phyloP scores from a whole-genome alignment of 2,888 invertebrate genomes.

The Unio delphinus region DNA sequence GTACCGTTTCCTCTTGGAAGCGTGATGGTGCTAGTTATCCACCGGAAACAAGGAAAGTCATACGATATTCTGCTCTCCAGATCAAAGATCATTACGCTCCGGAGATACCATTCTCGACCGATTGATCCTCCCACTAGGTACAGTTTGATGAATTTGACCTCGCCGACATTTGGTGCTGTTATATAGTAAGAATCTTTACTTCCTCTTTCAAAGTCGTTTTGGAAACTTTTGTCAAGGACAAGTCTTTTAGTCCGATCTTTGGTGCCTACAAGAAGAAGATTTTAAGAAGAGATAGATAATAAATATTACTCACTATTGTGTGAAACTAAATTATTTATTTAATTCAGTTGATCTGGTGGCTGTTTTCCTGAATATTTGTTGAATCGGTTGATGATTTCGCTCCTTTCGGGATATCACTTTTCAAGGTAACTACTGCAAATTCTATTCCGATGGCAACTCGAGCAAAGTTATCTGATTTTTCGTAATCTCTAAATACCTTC shows the following conservation, averaged over 20 bases:
- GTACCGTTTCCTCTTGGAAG: constrained; percentile 29
- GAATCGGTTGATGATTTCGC: too few relatives aligned
- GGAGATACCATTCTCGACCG: constrained; percentile 27
- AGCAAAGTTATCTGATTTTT: too few relatives aligned
- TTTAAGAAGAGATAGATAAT: neutral
- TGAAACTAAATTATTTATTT: too few relatives aligned
- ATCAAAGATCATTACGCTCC: constrained; percentile 30
- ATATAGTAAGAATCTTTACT: constrained; percentile 35
- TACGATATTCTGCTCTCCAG: constrained; percentile 21
- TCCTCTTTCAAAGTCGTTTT: constrained; percentile 34
- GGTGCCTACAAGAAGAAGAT: constrained; percentile 14
- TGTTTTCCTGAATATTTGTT: too few relatives aligned
- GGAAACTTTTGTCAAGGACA: constrained; percentile 27
- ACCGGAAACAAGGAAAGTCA: constrained; percentile 28
- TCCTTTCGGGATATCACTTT: too few relatives aligned
- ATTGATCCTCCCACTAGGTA: constrained; percentile 32
- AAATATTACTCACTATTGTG: too few relatives aligned
- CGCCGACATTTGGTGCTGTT: constrained; percentile 27
- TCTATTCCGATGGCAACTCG: too few relatives aligned
- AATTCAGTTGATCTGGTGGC: too few relatives aligned
- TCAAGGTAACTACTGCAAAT: too few relatives aligned
- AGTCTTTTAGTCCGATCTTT: constrained; percentile 27
- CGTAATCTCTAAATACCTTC: too few relatives aligned
- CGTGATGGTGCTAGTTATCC: constrained; percentile 21
- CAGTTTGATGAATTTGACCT: constrained; percentile 29